Evolutionary conservation across 2,888 invertebrate genomes (phyloP).

Genomic region (Sarcophaga rosellei): DNA sequence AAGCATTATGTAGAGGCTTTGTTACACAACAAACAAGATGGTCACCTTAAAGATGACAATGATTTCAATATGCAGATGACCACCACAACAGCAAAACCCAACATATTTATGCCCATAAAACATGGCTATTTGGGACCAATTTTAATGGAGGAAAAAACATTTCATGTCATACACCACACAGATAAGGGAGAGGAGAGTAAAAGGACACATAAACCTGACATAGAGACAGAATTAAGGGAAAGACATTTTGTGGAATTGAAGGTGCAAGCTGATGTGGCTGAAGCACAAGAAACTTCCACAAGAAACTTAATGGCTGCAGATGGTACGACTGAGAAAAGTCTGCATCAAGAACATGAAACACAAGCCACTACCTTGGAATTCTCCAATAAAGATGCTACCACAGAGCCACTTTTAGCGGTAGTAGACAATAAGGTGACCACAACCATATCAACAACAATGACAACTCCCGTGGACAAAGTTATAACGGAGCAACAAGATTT

Average conservation of each 20-base stretch:
- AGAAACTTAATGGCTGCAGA: too few species aligned
- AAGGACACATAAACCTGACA: constrained; percentile 69
- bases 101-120: constrained; percentile 71
- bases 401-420: too few species aligned
- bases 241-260: constrained; percentile 77
- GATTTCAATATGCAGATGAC: not conserved
- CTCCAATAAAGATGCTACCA: too few species aligned
- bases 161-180: constrained; percentile 73
- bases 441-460: too few species aligned
- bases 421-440: too few species aligned
- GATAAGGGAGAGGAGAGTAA: constrained; percentile 66
- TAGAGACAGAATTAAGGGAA: constrained; percentile 74
- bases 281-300: constrained; percentile 52
- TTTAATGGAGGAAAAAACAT: constrained; percentile 78
- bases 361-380: too few species aligned
- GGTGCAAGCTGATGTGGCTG: constrained; percentile 72
- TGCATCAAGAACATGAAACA: too few species aligned
- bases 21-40: constrained; percentile 43
- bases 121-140: constrained; percentile 79
- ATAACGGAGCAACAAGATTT: too few species aligned
- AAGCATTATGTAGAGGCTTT: constrained; percentile 73
- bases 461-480: too few species aligned
- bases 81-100: not conserved
- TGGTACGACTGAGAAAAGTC: too few species aligned
- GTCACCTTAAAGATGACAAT: constrained; percentile 21